These are phyloP conservation scores for Apis dorsata DNA, from an alignment of 1,140 invertebrate genomes.

Conservation along the genomic window DNA sequence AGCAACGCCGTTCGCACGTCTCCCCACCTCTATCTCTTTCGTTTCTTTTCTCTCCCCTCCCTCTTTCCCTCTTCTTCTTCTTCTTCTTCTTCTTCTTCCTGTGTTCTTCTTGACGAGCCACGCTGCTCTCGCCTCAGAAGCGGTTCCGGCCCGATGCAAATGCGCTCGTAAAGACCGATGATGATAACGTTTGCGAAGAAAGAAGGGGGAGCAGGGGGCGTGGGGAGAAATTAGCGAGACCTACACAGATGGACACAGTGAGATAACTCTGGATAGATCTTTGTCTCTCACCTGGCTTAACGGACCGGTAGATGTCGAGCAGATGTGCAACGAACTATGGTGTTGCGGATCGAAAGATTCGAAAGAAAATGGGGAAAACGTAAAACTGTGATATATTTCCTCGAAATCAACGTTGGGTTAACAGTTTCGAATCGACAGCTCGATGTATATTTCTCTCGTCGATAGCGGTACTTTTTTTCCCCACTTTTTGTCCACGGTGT, in stretches of 20 bases:
- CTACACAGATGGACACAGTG: constrained; percentile 10
- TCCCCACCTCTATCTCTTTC: constrained; percentile 24
- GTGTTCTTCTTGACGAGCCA: constrained; percentile 29
- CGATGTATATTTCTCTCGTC: background rate
- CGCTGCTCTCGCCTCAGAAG: constrained; percentile 16
- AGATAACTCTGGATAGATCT: constrained; percentile 19
- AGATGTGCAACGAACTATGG: too few species aligned
- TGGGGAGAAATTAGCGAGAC: constrained; percentile 49
- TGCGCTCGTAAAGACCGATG: constrained; percentile 65
- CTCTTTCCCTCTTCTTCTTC: constrained; percentile 36
- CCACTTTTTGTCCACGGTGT: background rate
- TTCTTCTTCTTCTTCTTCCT: constrained; percentile 46
- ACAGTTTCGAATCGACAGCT: too few species aligned
- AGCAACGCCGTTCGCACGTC: constrained; percentile 75
- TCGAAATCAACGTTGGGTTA: too few species aligned
- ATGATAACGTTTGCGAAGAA: constrained; percentile 50
- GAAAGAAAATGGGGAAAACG: too few species aligned
- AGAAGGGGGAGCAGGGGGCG: constrained; percentile 57
- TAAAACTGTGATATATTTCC: too few species aligned
- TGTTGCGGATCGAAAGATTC: too few species aligned
- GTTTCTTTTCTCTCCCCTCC: constrained; percentile 42
- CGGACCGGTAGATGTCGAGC: background rate
- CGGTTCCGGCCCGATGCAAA: constrained; percentile 64
- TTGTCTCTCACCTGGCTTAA: constrained; percentile 5
- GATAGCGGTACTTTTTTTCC: background rate